Evolutionary conservation across 2,797 vertebrate genomes (phyloP).

Genomic region (Gymnothorax javanicus): DNA sequence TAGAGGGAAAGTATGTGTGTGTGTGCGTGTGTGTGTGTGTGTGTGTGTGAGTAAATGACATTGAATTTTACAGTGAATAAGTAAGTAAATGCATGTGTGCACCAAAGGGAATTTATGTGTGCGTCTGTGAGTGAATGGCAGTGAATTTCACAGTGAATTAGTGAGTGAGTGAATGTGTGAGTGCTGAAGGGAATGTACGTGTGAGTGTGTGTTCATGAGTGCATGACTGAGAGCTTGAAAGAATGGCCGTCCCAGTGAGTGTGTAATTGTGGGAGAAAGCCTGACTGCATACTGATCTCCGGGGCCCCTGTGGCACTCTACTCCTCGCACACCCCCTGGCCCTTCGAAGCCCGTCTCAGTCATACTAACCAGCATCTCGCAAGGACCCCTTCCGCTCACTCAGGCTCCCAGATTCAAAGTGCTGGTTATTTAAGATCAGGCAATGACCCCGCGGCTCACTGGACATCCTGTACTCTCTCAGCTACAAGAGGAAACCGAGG

Average conservation of each 20-base stretch:
- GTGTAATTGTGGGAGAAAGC: not conserved
- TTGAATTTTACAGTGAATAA: not conserved
- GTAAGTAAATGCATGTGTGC: not conserved
- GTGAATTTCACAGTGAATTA: no score
- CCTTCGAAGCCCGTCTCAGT: not conserved
- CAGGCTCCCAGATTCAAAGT: not conserved
- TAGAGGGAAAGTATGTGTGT: not conserved
- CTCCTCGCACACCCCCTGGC: not conserved
- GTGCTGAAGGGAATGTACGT: not conserved
- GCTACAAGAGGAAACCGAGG: not conserved
- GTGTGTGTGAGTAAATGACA: not conserved
- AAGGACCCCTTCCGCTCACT: not conserved
- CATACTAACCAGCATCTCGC: conserved; percentile 12
- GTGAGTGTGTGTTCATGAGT: not conserved
- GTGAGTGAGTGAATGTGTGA: not conserved
- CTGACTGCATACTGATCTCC: not conserved
- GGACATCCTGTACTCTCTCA: conserved; percentile 22
- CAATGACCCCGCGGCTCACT: conserved; percentile 15
- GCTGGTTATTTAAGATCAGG: conserved; percentile 22
- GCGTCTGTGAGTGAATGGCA: not conserved
- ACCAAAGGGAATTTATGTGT: not conserved
- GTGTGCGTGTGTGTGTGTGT: not conserved
- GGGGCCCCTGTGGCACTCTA: not conserved
- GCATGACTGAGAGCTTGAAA: no score
- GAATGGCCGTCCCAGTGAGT: not conserved